Base-by-base conservation (phyloP, 2,797 vertebrate species). In the Heliangelus exortis region DNA sequence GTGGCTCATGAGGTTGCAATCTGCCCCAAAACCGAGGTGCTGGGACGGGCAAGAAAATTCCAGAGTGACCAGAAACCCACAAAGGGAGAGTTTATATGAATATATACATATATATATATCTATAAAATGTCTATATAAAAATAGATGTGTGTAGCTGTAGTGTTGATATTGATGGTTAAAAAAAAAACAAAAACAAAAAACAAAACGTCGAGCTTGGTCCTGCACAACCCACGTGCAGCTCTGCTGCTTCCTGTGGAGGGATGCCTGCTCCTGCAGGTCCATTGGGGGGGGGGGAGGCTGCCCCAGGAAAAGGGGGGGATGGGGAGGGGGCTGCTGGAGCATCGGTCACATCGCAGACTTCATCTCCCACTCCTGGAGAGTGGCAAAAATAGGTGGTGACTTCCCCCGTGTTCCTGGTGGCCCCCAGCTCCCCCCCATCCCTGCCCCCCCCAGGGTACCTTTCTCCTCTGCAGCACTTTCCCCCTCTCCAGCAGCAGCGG, bases 321-420 rank as follows among this genome's bases (percentile, higher is more conserved):
- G n/a, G 13, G 58, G 55, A 15, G 2, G 51, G 62, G 68, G 16
- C 11, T 3, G 1, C n/a, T 5, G 58, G 17, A 28, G 58, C 23
- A 26, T 26, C 15, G 33, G n/a, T 98, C 97, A 98, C 67, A 96
- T 90, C 17, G 97, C 96, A 53, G 97, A 93, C 96, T 98, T 98
- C 75, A 97, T 98, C 90, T 98, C 98, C 98, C 98, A 98, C 65
- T 98, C 98, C 98, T 98, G 74, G 92, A 57, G 76, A 95, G 80
- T 29, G 15, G 23, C 11, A 2, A 29, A 26, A 15, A 51, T 0
- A 3, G 28, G 25, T 2, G n/a, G 16, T 83, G 16, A 78, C 10
- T 6, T 33, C 22, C 39, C 4, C 3, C 9, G 1, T 2, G 1
- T 18, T 73, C 51, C 55, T 0, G 18, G 45, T 13, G n/a, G 62